Evolutionary conservation across 2,113 vertebrate genomes (phyloP), one percentile per base, ranked within the genome.

Genomic region (Nematolebias whitei): DNA sequence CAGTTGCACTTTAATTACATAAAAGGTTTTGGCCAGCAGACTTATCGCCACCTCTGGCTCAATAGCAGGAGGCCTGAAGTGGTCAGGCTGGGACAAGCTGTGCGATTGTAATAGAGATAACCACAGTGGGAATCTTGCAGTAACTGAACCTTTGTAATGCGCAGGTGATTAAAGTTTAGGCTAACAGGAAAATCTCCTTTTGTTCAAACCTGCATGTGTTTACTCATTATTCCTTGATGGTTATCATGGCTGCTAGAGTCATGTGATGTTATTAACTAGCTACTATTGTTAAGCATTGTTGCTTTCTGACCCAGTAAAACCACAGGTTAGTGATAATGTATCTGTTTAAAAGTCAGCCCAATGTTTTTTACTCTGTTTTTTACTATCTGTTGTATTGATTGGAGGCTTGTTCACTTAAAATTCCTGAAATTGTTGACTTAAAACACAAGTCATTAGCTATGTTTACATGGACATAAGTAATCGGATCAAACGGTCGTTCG

Each of bases 1-100:
- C 75, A 55, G 71, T 77, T 75, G 74, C 67, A 54, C 74, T 83
- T 83, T 89, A 86, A 87, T 88, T 85, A 84, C 75, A 85, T 90
- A 74, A 85, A 79, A 79, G 67, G 61, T 51, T 78, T 18, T 69
- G 77, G 80, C 73, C 69, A 71, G 64, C 54, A 74, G 64, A 71
- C 82, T 83, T 79, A 73, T 39, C 70, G 59, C 38, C 53, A 63
- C 74, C 65, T 79, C 70, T 76, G 80, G 80, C 79, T 83, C 59
- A 71, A 48, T 54, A 65, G 74, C 65, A 48, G 39, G 52, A 80
- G 74, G 78, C 74, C 73, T 78, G 80, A 63, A 71, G 48, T 11
- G 26, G 69, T 82, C 63, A 32, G 57, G 63, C 43, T 58, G 67
- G 72, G 63, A 75, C 62, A 60, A 60, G 66, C 39, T 12, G 38